Evolutionary conservation across 1,140 invertebrate species (phyloP), one percentile per base, ranked within the genome.

Genomic region (Ostrea denselamellosa): DNA sequence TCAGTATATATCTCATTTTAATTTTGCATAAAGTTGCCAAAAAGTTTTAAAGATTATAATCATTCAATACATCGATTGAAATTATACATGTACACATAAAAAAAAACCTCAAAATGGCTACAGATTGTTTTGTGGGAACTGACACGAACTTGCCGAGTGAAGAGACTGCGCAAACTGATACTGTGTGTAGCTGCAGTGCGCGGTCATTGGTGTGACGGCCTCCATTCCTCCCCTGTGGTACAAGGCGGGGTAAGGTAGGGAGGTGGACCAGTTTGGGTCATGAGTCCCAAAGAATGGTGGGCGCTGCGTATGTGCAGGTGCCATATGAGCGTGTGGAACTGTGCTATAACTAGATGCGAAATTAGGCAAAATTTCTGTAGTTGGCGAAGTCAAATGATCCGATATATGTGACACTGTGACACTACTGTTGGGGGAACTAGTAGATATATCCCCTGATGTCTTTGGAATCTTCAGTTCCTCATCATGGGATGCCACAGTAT

Each of bases 121-220:
- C 68, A 71, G 14, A 71, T 71, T 71, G 25, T 25, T 71, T 71
- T 71, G 68, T 9, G 68, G 68, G 68, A 71, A 71, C 25, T 71
- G 68, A 25, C 68, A 71, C 8, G 68, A 34, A 25, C 28, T 71
- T 5, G 68, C 68, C 25, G 68, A 71, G 28, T 71, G 68, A 14
- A 71, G 25, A 9, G 68, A 71, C 25, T 71, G 68, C 25, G 68
- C 68, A 5, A 71, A 71, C 68, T 71, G 68, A 17, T 71, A 71
- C 68, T 71, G 68, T 9, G 68, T 71, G 28, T 71, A 71, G 25
- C 68, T 71, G 68, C 68, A 71, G 25, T 71, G 68, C 25, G 68
- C 68, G 12, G 68, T 71, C 68, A 71, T 71, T 12, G 68, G 68
- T 25, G 68, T 71, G 25, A 71, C 25, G 25, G 68, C 12, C 22